phyloP scores from a whole-genome alignment of 1,140 invertebrate species.

The Apis dorsata region DNA sequence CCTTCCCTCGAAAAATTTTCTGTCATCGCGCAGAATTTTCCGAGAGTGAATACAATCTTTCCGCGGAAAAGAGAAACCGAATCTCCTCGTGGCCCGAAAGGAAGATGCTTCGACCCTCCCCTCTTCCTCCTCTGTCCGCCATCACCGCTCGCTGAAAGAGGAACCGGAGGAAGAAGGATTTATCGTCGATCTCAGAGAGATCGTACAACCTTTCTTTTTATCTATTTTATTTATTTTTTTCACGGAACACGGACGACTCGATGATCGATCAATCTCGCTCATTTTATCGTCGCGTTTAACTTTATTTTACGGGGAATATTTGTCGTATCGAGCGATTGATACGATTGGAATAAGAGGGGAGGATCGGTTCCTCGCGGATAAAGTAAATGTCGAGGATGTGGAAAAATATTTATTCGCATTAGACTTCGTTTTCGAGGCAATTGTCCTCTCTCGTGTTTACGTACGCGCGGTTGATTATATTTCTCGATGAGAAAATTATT shows the following conservation, averaged over 20 bases:
- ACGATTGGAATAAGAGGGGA: no score
- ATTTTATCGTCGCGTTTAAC: no score
- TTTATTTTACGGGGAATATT: no score
- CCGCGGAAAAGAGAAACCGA: constrained; percentile 18
- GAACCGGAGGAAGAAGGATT: background rate
- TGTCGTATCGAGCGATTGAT: no score
- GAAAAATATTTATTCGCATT: no score
- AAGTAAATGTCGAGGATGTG: no score
- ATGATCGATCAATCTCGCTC: background rate
- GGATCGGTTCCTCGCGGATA: no score
- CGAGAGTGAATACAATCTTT: constrained; percentile 21
- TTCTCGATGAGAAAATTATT: no score
- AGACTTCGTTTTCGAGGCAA: no score
- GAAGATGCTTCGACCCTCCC: background rate
- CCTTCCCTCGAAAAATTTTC: constrained; percentile 13
- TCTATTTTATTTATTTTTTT: background rate
- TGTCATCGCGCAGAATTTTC: constrained; percentile 33
- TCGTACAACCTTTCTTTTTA: background rate
- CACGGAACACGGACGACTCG: no score
- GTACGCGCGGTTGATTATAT: no score
- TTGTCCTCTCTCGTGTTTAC: no score
- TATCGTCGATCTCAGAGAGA: background rate
- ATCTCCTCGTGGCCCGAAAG: background rate
- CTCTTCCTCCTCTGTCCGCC: background rate
- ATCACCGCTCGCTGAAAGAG: constrained; percentile 2